A percentile compares a stretch with the other conserved stretches of the same genome.
Evolutionary conservation across 2,888 invertebrate genomes (phyloP).

Genomic region (Acronicta aceris): DNA sequence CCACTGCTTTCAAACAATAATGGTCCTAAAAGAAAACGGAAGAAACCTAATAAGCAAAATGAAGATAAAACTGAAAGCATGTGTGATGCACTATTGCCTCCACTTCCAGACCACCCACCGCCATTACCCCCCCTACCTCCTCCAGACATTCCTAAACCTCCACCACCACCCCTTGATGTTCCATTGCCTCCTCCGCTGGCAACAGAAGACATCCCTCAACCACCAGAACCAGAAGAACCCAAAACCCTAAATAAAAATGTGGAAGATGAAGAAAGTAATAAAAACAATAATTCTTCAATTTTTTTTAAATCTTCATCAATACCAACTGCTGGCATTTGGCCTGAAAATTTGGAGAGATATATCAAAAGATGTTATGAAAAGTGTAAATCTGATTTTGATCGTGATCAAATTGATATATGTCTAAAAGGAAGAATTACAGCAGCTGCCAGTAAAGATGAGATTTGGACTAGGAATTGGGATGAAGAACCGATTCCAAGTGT

Average conservation of each 20-base stretch:
- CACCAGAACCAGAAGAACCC: constrained; percentile 72
- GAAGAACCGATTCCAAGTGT: constrained; percentile 97
- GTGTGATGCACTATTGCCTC: constrained; percentile 74
- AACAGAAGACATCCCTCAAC: constrained; percentile 79
- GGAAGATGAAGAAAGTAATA: constrained; percentile 65
- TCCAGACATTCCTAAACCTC: constrained; percentile 80
- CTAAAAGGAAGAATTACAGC: constrained; percentile 98
- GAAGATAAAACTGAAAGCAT: constrained; percentile 57
- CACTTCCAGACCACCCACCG: constrained; percentile 89
- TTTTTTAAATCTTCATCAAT: constrained; percentile 77
- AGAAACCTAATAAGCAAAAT: constrained; percentile 90
- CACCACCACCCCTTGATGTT: constrained; percentile 74
- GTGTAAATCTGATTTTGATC: constrained; percentile 95
- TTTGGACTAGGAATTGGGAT: constrained; percentile 98
- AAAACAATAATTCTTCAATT: constrained; percentile 68
- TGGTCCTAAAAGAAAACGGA: constrained; percentile 93
- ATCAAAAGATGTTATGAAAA: constrained; percentile 97
- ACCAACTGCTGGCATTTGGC: constrained; percentile 91
- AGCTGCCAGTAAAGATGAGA: constrained; percentile 95
- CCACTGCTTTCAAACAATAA: constrained; percentile 81
- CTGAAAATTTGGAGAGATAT: constrained; percentile 94
- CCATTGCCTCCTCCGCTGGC: constrained; percentile 84
- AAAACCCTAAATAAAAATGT: constrained; percentile 51
- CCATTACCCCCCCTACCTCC: constrained; percentile 87
- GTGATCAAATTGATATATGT: constrained; percentile 98